Percentiles rank a stretch among this genome's conserved stretches.
Evolutionary conservation across 2,888 invertebrate genomes (phyloP).

Genomic region (Habroteleia sp.): DNA sequence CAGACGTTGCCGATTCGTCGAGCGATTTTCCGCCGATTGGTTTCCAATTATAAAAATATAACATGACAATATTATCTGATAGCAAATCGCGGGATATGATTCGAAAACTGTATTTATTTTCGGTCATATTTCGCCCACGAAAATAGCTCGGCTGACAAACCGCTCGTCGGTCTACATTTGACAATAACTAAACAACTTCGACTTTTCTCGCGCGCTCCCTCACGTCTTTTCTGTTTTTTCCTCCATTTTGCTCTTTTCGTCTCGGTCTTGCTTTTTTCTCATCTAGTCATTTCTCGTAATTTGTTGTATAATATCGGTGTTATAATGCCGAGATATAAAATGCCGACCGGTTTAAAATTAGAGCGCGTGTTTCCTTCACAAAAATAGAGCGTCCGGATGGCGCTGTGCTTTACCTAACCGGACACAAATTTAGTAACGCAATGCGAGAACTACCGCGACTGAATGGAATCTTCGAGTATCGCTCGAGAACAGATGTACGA

Average conservation of each 20-base stretch:
- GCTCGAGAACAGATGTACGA: constrained; percentile 25
- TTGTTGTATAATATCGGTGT: constrained; percentile 53
- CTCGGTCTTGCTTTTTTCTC: neutral
- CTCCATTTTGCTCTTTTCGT: too few relatives aligned
- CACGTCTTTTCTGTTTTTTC: neutral
- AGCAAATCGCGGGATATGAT: constrained; percentile 30
- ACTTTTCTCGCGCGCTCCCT: constrained; percentile 39
- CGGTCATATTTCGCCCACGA: constrained; percentile 40
- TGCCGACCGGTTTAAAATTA: constrained; percentile 77
- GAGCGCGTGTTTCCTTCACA: constrained; percentile 76
- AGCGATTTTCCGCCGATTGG: too few relatives aligned
- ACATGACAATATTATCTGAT: constrained; percentile 12
- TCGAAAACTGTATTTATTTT: constrained; percentile 52
- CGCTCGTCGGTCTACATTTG: constrained; percentile 58
- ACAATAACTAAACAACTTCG: constrained; percentile 41
- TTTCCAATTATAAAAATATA: neutral
- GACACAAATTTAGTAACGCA: constrained; percentile 73
- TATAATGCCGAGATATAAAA: constrained; percentile 65
- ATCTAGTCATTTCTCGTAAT: constrained; percentile 34
- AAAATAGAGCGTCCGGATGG: constrained; percentile 77
- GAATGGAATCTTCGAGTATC: constrained; percentile 21
- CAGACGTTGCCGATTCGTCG: constrained; percentile 21
- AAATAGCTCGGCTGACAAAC: constrained; percentile 58
- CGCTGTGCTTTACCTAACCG: constrained; percentile 70
- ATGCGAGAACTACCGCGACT: constrained; percentile 60